phyloP scores from a whole-genome alignment of 2,888 invertebrate species.

The Hyles lineata region DNA sequence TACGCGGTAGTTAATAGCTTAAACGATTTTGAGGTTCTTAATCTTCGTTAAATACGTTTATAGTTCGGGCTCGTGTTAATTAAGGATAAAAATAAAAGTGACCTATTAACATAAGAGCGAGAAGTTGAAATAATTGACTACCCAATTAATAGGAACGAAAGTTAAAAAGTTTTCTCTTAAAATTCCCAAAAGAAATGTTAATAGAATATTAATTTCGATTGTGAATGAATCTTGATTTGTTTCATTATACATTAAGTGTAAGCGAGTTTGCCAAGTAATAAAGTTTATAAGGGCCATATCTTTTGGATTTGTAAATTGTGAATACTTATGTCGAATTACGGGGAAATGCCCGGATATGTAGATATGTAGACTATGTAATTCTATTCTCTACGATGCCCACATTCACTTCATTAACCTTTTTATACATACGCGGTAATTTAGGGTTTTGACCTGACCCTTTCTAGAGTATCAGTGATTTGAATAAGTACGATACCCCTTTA shows the following conservation, averaged over 20 bases:
- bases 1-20: not conserved
- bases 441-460: not conserved
- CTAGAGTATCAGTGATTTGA: not conserved
- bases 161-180: not conserved
- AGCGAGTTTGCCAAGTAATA: not conserved
- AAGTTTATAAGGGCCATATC: not conserved
- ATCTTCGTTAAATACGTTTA: conserved; percentile 2
- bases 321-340: not conserved
- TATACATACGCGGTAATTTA: not conserved
- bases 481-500: not conserved
- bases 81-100: not conserved
- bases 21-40: not conserved
- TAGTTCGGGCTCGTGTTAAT: not conserved
- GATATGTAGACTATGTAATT: not conserved
- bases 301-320: not conserved
- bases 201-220: conserved; percentile 17
- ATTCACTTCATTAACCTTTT: not conserved
- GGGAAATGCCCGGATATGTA: no score
- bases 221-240: not conserved
- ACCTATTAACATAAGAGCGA: conserved; percentile 15
- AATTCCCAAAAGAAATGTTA: not conserved
- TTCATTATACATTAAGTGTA: not conserved
- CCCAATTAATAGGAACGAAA: not conserved
- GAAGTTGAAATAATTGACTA: not conserved
- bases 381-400: not conserved